Evolutionary conservation across 2,797 vertebrate genomes (phyloP).

Genomic region (Ptychobarbus kaznakovi): DNA sequence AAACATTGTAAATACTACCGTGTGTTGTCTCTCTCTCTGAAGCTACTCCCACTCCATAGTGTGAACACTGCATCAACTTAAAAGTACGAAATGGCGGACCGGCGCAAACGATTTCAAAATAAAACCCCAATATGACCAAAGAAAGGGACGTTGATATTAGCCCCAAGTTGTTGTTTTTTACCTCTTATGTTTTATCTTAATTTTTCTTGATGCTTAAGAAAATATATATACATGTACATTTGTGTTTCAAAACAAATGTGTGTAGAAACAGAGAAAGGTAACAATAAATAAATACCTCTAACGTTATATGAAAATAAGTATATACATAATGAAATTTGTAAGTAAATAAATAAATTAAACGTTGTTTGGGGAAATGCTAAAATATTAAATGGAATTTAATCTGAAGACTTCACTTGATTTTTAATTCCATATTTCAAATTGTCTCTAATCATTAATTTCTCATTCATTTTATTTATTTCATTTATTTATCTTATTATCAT

Average conservation of each 20-base stretch:
- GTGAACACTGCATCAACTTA: slow-evolving; percentile 52
- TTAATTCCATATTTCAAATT: not conserved
- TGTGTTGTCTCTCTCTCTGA: slow-evolving; percentile 8
- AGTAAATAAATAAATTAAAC: not conserved
- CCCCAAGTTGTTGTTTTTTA: not conserved
- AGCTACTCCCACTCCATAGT: slow-evolving; percentile 52
- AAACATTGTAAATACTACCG: slow-evolving; percentile 46
- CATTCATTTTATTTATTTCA: not conserved
- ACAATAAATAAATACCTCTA: too few species aligned
- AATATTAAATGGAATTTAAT: not conserved
- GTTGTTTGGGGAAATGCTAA: not conserved
- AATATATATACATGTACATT: too few species aligned
- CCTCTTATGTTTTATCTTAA: not conserved
- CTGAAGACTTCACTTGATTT: not conserved
- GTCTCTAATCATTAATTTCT: not conserved
- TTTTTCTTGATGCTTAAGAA: too few species aligned
- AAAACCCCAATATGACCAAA: slow-evolving; percentile 30
- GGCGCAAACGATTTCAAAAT: slow-evolving; percentile 48
- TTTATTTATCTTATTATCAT: not conserved
- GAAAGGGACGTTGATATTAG: too few species aligned
- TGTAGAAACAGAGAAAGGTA: too few species aligned
- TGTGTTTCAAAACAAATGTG: too few species aligned
- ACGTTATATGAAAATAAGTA: not conserved
- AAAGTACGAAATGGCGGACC: slow-evolving; percentile 29
- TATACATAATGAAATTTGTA: not conserved